Percentiles rank a stretch among this genome's conserved stretches.
Conservation (phyloP, 1,140 invertebrate genomes). For the Drosophila rufa region DNA sequence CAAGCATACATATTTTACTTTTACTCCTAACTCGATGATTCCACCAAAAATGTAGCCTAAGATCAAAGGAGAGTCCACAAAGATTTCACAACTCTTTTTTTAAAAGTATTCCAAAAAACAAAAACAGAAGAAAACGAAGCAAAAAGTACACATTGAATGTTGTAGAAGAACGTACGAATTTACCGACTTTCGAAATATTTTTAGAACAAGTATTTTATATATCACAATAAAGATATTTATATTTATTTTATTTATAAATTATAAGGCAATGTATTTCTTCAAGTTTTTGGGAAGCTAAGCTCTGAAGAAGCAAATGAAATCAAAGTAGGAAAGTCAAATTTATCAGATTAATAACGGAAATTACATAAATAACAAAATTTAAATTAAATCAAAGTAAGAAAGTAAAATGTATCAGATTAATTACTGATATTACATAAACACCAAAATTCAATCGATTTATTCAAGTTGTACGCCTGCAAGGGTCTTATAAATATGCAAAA, state of each 20-base stretch:
- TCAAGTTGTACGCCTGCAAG: too few species aligned
- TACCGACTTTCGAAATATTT: slow-evolving; percentile 43
- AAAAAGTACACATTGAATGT: slow-evolving; percentile 44
- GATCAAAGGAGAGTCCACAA: slow-evolving; percentile 19
- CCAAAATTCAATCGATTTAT: too few species aligned
- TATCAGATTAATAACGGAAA: too few species aligned
- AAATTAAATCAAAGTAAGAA: too few species aligned
- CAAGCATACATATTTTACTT: slow-evolving; percentile 20
- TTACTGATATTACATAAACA: too few species aligned
- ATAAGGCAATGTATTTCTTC: neutral
- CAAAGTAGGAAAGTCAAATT: too few species aligned
- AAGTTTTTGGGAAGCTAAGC: too few species aligned
- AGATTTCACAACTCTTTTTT: neutral
- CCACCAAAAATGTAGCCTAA: slow-evolving; percentile 58
- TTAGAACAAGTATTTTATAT: slow-evolving; percentile 33
- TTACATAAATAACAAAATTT: too few species aligned
- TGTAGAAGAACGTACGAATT: slow-evolving; percentile 47
- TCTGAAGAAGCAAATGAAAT: too few species aligned
- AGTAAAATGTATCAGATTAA: too few species aligned
- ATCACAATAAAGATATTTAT: slow-evolving; percentile 47
- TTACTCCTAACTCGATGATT: slow-evolving; percentile 24
- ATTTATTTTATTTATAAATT: slow-evolving; percentile 41
- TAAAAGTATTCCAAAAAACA: slow-evolving; percentile 19
- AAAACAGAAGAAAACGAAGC: neutral
- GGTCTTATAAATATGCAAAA: too few species aligned